phyloP scores from a whole-genome alignment of 2,113 vertebrate genomes.

The Pelecanoides urinatrix region DNA sequence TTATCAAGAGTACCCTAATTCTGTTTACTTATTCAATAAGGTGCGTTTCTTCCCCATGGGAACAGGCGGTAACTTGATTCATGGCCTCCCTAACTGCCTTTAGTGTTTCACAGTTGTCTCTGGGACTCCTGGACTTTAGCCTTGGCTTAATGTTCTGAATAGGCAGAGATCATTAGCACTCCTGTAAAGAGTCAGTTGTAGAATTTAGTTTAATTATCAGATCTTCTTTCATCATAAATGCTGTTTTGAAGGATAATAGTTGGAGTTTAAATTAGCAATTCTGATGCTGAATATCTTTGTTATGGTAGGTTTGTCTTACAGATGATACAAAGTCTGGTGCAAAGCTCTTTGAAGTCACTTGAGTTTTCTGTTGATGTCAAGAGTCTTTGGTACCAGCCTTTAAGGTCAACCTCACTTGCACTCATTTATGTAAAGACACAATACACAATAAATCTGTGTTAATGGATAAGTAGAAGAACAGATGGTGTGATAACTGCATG shows the following conservation, averaged over 20 bases:
- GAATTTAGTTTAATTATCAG: neutral
- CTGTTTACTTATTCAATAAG: neutral
- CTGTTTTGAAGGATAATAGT: neutral
- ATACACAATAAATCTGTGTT: neutral
- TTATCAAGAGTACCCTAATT: neutral
- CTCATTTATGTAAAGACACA: neutral
- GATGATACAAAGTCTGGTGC: neutral
- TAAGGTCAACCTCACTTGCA: neutral
- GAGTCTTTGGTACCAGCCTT: neutral
- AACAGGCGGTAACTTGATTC: neutral
- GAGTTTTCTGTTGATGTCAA: neutral
- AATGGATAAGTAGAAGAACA: neutral
- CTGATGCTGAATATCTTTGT: neutral
- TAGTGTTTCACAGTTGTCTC: neutral
- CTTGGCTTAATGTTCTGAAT: neutral
- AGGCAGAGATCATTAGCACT: neutral
- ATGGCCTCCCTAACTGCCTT: neutral
- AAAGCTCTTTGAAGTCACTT: neutral
- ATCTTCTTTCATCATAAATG: neutral
- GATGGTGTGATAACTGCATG: neutral
- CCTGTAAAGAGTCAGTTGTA: neutral
- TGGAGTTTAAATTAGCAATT: neutral
- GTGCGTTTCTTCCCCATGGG: neutral
- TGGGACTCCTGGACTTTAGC: neutral
- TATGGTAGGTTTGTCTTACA: neutral